Percentiles rank a stretch among this genome's conserved stretches.
phyloP scores from a whole-genome alignment of 2,888 invertebrate genomes.

The Autographa gamma region DNA sequence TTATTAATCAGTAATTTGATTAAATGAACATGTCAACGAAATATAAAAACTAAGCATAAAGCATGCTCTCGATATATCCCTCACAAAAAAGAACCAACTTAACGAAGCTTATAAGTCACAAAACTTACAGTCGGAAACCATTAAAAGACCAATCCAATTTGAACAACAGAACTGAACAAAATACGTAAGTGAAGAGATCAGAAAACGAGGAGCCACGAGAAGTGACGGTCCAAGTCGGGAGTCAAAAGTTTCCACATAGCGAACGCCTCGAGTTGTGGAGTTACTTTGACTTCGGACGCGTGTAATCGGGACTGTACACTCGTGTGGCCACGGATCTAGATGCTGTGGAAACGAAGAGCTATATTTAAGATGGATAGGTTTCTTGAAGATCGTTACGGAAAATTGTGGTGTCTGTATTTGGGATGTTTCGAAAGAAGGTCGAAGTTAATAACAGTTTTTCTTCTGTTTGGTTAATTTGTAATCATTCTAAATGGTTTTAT shows the following conservation, averaged over 20 bases:
- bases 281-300: conserved; percentile 54
- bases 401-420: neutral
- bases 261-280: conserved; percentile 53
- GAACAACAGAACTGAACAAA: conserved; percentile 25
- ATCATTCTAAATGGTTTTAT: no score
- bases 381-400: neutral
- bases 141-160: conserved; percentile 27
- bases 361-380: neutral
- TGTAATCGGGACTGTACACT: conserved; percentile 57
- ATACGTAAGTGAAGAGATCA: conserved; percentile 49
- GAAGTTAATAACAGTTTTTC: neutral
- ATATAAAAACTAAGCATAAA: neutral
- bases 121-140: neutral
- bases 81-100: neutral
- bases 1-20: no score
- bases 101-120: neutral
- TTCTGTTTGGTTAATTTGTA: no score
- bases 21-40: neutral
- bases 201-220: conserved; percentile 47
- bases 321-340: conserved; percentile 37
- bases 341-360: conserved; percentile 19
- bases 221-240: conserved; percentile 46
- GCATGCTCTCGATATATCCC: neutral
- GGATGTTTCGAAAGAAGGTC: neutral
- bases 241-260: conserved; percentile 50